Percentiles rank a stretch among this genome's conserved stretches.
Conservation (phyloP, 2,113 vertebrate genomes). For the Romanogobio albipinnatus region DNA sequence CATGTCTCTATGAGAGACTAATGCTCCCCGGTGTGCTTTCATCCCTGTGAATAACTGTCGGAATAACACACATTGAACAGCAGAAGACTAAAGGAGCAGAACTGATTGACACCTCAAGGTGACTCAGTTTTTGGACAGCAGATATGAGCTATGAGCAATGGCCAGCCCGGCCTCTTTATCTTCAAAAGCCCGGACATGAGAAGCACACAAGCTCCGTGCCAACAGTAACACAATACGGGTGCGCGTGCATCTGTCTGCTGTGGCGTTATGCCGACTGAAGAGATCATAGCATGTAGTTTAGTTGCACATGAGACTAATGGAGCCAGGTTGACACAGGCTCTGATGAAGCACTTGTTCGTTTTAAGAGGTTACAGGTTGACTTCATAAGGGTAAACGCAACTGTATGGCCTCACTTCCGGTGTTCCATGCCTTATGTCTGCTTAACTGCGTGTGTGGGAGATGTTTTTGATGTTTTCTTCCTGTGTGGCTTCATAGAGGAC, state of each 20-base stretch:
- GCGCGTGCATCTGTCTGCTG: conserved; percentile 52
- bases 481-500: conserved; percentile 74
- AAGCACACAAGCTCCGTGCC: conserved; percentile 31
- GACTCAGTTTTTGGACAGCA: conserved; percentile 41
- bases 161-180: conserved; percentile 26
- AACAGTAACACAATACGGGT: conserved; percentile 59
- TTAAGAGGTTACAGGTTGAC: conserved; percentile 56
- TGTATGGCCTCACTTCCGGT: conserved; percentile 42
- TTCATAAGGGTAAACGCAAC: conserved; percentile 59
- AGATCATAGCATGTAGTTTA: conserved; percentile 63
- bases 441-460: conserved; percentile 6
- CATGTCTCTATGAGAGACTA: not conserved
- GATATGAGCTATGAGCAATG: conserved; percentile 49
- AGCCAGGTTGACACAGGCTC: conserved; percentile 42
- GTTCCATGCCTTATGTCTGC: conserved; percentile 23
- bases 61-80: not conserved
- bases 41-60: conserved; percentile 15
- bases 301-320: conserved; percentile 61
- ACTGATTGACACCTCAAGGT: conserved; percentile 26
- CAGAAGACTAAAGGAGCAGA: conserved; percentile 35
- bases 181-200: conserved; percentile 30
- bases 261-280: conserved; percentile 43
- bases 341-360: conserved; percentile 66
- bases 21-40: conserved; percentile 7
- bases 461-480: conserved; percentile 6